Conservation (phyloP, 2,888 invertebrate species). For the Sabatieria punctata region DNA sequence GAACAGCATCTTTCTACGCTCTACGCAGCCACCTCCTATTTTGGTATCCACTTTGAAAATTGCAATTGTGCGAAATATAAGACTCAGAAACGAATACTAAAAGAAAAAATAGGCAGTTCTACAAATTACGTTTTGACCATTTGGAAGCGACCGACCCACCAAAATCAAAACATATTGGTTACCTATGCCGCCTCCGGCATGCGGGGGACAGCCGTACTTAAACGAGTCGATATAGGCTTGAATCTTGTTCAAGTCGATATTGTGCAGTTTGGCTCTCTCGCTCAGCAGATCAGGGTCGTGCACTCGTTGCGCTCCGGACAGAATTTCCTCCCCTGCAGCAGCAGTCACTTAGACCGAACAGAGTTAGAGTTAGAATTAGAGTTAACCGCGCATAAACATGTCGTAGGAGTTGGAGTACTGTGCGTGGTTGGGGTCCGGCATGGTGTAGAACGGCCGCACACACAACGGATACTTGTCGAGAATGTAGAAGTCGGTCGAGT, state of each 20-base stretch:
- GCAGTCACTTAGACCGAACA: not conserved
- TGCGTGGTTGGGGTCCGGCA: slow-evolving; percentile 81
- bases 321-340: slow-evolving; percentile 61
- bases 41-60: too few species aligned
- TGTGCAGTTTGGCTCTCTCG: slow-evolving; percentile 73
- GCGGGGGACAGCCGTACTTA: slow-evolving; percentile 85
- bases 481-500: slow-evolving; percentile 94
- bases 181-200: slow-evolving; percentile 47
- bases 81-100: too few species aligned
- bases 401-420: slow-evolving; percentile 91
- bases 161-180: too few species aligned
- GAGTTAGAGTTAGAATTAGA: not conserved
- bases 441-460: slow-evolving; percentile 94
- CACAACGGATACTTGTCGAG: slow-evolving; percentile 94
- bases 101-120: too few species aligned
- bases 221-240: slow-evolving; percentile 91
- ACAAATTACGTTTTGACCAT: too few species aligned
- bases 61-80: too few species aligned
- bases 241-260: slow-evolving; percentile 73
- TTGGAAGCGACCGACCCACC: too few species aligned
- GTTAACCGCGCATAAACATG: slow-evolving; percentile 91
- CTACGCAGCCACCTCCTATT: too few species aligned
- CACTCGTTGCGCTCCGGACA: slow-evolving; percentile 93
- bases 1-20: too few species aligned
- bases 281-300: slow-evolving; percentile 80